phyloP scores from a whole-genome alignment of 2,888 invertebrate species.

The Pomacea canaliculata region DNA sequence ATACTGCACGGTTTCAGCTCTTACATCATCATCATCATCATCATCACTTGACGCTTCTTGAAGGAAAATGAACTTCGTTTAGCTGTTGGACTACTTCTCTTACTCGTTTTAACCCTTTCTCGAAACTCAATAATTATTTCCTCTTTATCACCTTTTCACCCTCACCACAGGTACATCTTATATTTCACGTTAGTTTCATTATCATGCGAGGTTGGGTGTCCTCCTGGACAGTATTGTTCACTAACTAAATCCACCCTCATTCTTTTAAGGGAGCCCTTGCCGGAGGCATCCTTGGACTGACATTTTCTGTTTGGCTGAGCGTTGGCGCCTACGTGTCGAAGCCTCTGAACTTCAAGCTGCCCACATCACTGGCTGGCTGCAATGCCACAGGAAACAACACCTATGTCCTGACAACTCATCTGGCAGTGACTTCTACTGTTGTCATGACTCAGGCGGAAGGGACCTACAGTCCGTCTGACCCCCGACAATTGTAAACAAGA shows the following conservation, averaged over 20 bases:
- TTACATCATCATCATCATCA: too few species aligned
- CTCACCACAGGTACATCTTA: too few species aligned
- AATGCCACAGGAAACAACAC: conserved; percentile 22
- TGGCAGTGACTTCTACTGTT: neutral
- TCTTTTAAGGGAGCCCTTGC: conserved; percentile 16
- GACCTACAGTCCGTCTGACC: conserved; percentile 10
- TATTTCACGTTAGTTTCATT: too few species aligned
- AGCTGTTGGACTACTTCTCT: too few species aligned
- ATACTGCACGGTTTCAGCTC: too few species aligned
- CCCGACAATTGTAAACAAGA: conserved; percentile 1
- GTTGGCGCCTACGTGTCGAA: conserved; percentile 80
- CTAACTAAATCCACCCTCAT: neutral
- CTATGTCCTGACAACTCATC: neutral
- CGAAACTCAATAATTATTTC: too few species aligned
- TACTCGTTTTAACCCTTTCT: too few species aligned
- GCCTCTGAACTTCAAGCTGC: conserved; percentile 39
- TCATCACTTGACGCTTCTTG: too few species aligned
- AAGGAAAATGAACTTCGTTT: too few species aligned
- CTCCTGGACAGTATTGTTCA: too few species aligned
- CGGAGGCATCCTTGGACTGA: conserved; percentile 73
- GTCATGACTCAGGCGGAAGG: neutral
- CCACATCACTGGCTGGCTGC: conserved; percentile 37
- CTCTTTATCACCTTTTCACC: too few species aligned
- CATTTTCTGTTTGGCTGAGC: conserved; percentile 83
- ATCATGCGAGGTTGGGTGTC: too few species aligned